Evolutionary conservation across 2,113 vertebrate genomes (phyloP).

Genomic region (Dasyurus viverrinus): DNA sequence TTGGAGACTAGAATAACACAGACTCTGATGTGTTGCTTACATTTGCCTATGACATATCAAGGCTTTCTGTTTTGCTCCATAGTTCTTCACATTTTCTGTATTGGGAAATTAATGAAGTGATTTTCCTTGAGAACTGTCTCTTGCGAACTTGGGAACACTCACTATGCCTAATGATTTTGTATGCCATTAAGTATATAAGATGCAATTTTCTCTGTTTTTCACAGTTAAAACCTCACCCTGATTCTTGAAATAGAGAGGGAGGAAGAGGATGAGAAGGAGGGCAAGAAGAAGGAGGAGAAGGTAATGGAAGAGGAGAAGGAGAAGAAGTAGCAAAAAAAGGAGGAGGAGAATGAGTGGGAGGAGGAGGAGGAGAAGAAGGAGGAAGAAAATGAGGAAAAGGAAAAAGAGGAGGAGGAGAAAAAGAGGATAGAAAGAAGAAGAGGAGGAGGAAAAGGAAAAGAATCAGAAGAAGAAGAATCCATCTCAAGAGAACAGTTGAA

Average conservation of each 20-base stretch:
- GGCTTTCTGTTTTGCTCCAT: conserved; percentile 14
- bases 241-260: not conserved
- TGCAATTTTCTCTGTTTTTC: not conserved
- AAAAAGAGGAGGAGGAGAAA: too few relatives aligned
- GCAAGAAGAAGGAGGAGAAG: too few relatives aligned
- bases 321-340: too few relatives aligned
- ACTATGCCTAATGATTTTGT: not conserved
- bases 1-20: conserved; percentile 17
- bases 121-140: not conserved
- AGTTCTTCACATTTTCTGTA: not conserved
- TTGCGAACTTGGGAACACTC: not conserved
- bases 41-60: conserved; percentile 36
- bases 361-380: too few relatives aligned
- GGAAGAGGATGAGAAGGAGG: too few relatives aligned
- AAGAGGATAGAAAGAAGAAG: too few relatives aligned
- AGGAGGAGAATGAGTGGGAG: too few relatives aligned
- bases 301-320: not conserved
- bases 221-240: not conserved
- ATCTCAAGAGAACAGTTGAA: not conserved
- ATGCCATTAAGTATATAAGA: not conserved
- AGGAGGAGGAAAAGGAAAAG: not conserved
- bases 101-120: not conserved
- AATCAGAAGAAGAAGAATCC: not conserved
- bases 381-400: too few relatives aligned
- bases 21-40: conserved; percentile 16